Base-by-base conservation (phyloP, 2,797 vertebrate genomes). In the Sitta carolinensis region DNA sequence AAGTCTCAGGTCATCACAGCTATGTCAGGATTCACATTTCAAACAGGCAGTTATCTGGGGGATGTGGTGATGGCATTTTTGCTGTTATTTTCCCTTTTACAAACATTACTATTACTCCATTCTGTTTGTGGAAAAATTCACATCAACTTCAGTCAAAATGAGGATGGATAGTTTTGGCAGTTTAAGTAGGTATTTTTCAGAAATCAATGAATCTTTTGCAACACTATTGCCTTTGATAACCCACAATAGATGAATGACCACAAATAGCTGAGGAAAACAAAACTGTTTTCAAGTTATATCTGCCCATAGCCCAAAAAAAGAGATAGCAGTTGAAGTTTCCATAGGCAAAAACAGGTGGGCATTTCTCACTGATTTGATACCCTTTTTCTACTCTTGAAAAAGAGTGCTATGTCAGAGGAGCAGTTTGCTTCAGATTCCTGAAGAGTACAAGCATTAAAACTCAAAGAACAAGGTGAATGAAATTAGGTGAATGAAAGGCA, bases 401-500 rank as follows among this genome's bases (percentile, higher is more conserved):
- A 78, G n/a, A 52, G n/a, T 23, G 14, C 10, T 62, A 13, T 69
- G 64, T 74, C 47, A 83, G 36, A 62, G 47, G 13, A 82, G 30
- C 4, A 58, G 36, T 75, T 85, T 68, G 18, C 9, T 84, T 89
- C 61, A 69, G 32, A 55, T 61, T 51, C 62, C 43, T 80, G 16
- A 82, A 51, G 20, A 51, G 16, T 32, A 19, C 2, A 32, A 93
- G 32, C 0, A 5, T 51, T 87, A 78, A 92, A 92, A 40, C 26
- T 78, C 47, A 87, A 52, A 61, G 38, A 90, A 72, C 22, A 76
- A 87, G 40, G 68, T 81, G 77, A 92, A 82, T 32, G 29, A 90
- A 87, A 89, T 80, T 8, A 91, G 45, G n/a, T 77, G 78, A 91
- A 89, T 43, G 62, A 85, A 92, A 93, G 38, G 25, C 21, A 74